Percentiles rank a stretch among this genome's conserved stretches.
phyloP scores from a whole-genome alignment of 2,888 invertebrate species.

The Microctonus hyperodae region DNA sequence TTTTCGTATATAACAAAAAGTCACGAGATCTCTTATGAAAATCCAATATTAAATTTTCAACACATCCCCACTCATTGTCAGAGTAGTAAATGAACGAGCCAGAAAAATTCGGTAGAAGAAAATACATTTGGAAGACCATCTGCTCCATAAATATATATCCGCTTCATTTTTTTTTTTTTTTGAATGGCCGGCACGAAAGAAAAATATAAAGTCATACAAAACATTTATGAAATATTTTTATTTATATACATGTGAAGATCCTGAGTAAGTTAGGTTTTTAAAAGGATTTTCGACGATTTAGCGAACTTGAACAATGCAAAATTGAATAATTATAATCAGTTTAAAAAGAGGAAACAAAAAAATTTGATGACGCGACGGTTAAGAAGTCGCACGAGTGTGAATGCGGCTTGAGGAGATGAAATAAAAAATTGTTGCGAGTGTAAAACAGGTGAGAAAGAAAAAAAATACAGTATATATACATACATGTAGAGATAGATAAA shows the following conservation, averaged over 20 bases:
- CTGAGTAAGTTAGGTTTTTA: too few relatives aligned
- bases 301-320: too few relatives aligned
- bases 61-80: too few relatives aligned
- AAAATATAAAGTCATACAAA: neutral
- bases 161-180: neutral
- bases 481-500: neutral
- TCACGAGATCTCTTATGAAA: neutral
- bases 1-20: neutral
- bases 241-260: too few relatives aligned
- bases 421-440: too few relatives aligned
- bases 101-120: neutral
- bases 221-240: neutral
- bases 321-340: too few relatives aligned
- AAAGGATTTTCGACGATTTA: too few relatives aligned
- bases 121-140: neutral
- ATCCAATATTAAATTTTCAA: too few relatives aligned
- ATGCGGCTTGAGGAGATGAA: conserved; percentile 23
- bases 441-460: too few relatives aligned
- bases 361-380: conserved; percentile 18
- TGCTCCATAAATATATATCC: too few relatives aligned
- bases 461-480: neutral
- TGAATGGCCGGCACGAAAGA: neutral
- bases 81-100: neutral
- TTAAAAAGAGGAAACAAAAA: conserved; percentile 3
- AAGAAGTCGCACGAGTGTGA: conserved; percentile 19